Conservation (phyloP, 2,888 invertebrate genomes). For the Copidosoma aretas region DNA sequence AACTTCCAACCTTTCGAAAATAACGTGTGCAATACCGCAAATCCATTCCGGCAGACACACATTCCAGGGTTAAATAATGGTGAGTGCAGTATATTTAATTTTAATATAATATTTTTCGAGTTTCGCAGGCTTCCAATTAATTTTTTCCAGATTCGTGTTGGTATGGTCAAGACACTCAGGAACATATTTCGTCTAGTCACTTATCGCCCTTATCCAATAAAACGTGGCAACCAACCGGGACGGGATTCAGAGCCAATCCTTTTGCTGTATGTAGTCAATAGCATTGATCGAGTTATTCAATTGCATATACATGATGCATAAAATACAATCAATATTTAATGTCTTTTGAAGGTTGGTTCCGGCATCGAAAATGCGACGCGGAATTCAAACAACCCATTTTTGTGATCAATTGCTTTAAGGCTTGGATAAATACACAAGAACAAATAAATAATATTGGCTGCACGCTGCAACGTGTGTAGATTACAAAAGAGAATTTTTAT, state of each 20-base stretch:
- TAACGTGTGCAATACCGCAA: slow-evolving; percentile 54
- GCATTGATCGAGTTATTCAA: neutral
- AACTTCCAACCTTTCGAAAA: slow-evolving; percentile 56
- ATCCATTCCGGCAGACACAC: slow-evolving; percentile 58
- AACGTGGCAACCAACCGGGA: slow-evolving; percentile 59
- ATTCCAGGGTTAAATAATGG: slow-evolving; percentile 55
- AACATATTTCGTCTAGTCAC: slow-evolving; percentile 60
- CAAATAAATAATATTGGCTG: slow-evolving; percentile 49
- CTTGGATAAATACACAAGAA: slow-evolving; percentile 52
- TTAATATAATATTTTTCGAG: neutral
- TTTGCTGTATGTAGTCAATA: slow-evolving; percentile 57
- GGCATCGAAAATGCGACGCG: slow-evolving; percentile 57
- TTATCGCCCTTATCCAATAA: slow-evolving; percentile 57
- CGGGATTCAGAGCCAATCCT: slow-evolving; percentile 61
- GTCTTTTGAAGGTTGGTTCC: slow-evolving; percentile 55
- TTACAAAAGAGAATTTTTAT: slow-evolving; percentile 53
- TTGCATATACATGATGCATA: neutral
- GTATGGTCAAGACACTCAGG: slow-evolving; percentile 54
- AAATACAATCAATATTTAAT: neutral
- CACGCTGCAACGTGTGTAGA: slow-evolving; percentile 54
- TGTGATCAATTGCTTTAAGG: slow-evolving; percentile 61
- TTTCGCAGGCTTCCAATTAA: no score
- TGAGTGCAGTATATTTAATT: slow-evolving; percentile 40
- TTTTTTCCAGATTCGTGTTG: slow-evolving; percentile 53
- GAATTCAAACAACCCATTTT: slow-evolving; percentile 69